A percentile compares a stretch with the other conserved stretches of the same genome.
phyloP scores from a whole-genome alignment of 2,113 vertebrate genomes.

The Callorhinus ursinus region DNA sequence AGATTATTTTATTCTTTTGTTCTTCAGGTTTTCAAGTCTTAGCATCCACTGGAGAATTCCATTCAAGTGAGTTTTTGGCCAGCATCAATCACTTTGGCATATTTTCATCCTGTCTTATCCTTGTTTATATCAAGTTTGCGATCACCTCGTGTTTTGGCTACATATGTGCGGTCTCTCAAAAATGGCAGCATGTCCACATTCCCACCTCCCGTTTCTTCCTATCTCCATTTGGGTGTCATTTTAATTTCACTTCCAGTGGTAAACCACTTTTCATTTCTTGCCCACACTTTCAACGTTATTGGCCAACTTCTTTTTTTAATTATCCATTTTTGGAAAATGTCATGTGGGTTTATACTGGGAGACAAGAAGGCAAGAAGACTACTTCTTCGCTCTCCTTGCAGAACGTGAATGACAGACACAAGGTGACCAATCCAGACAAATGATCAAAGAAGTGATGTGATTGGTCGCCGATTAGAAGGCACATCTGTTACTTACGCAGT shows the following conservation, averaged over 20 bases:
- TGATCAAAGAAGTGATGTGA: background rate
- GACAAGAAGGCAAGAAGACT: background rate
- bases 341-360: background rate
- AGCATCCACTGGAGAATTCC: background rate
- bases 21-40: background rate
- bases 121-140: background rate
- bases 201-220: background rate
- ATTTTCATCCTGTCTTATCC: too few relatives aligned
- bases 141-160: background rate
- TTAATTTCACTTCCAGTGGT: background rate
- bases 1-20: background rate
- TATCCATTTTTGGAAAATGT: background rate
- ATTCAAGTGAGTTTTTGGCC: background rate
- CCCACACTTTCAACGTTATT: background rate
- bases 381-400: background rate
- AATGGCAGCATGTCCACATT: rapidly evolving
- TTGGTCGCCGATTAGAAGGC: background rate
- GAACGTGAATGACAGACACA: background rate
- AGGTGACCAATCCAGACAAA: background rate
- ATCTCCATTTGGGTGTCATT: background rate
- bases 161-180: background rate
- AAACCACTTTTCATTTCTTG: background rate
- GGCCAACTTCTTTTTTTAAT: constrained; percentile 13
- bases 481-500: background rate
- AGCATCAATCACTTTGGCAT: background rate